Evolutionary conservation across 2,888 invertebrate genomes (phyloP), one percentile per base, ranked within the genome.

Genomic region (Ophion ellenae): DNA sequence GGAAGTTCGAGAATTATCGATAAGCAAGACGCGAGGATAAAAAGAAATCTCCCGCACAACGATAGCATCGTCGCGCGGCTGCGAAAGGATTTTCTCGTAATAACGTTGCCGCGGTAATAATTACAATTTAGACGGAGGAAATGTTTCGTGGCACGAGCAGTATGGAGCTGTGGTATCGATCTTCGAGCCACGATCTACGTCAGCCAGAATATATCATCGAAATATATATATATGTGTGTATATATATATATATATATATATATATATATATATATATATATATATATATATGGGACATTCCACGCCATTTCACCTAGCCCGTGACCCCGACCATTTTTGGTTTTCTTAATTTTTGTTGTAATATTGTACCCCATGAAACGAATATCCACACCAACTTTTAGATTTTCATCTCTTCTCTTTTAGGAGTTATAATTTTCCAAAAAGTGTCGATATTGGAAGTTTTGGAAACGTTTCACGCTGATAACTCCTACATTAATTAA

Each of bases 81-180:
- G 69, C 61, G 66, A 67, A 75, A 75, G 59, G 74, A 24, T 69
- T 83, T 78, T 74, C 78, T 67, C 61, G 71, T 67, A 82, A 70
- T 79, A 79, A 79, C 77, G 67, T 79, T 80, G 81, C 47, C 14
- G 47, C 81, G 86, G 82, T 85, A 86, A 88, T 88, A 88, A 88
- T 88, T 88, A 86, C 86, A 79, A 86, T 83, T 80, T 83, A 80
- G 53, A 63, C 20, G 82, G 61, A 73, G 83, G 77, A 80, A 77
- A 82, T 64, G 76, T 61, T 85, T 82, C 80, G 45, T 74, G 80
- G 77, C 69, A 77, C 69, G 84, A 84, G 84, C 76, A 76, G 84
- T 81, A 67, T 17, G 53, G 40, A 24, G 82, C 82, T 80, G 73
- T 85, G 86, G 81, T 84, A 88, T 88, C 87, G 86, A 86, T 87